Conservation (phyloP, 2,888 invertebrate species). For the Clistopyga incitator region DNA sequence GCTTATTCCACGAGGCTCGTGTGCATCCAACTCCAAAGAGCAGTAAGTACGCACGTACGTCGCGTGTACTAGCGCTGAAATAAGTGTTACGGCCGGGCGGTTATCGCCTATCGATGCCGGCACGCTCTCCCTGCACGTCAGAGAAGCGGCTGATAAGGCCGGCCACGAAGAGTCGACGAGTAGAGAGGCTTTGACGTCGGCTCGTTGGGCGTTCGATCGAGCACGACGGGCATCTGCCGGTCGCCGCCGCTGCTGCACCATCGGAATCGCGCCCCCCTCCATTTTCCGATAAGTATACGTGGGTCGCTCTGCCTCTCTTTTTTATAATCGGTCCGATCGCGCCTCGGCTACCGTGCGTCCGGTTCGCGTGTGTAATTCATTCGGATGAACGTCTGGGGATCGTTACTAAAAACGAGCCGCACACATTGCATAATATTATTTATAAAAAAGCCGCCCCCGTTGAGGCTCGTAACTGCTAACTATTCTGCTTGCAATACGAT, state of each 20-base stretch:
- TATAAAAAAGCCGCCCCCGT: neutral
- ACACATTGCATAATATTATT: conserved; percentile 35
- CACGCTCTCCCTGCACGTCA: conserved; percentile 42
- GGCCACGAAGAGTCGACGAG: conserved; percentile 51
- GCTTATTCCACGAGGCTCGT: conserved; percentile 11
- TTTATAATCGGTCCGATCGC: conserved; percentile 55
- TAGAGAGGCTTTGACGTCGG: conserved; percentile 66
- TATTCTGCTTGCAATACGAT: neutral
- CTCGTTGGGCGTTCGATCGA: conserved; percentile 66
- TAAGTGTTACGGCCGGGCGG: conserved; percentile 37
- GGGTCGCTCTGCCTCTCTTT: conserved; percentile 42
- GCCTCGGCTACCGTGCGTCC: conserved; percentile 53
- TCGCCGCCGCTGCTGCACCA: conserved; percentile 15
- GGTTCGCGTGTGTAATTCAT: conserved; percentile 63
- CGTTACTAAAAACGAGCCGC: conserved; percentile 42
- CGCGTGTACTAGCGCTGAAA: conserved; percentile 21
- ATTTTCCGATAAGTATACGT: conserved; percentile 41
- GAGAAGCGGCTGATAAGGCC: conserved; percentile 57
- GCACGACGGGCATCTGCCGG: conserved; percentile 59
- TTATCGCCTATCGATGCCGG: conserved; percentile 52
- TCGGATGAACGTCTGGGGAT: conserved; percentile 55
- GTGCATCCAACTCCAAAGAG: neutral
- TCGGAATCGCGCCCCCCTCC: conserved; percentile 50
- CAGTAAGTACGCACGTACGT: conserved; percentile 13
- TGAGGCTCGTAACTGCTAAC: neutral